These are phyloP conservation scores for Lasioglossum morio DNA, from an alignment of 2,888 invertebrate genomes.

Conservation along the genomic window DNA sequence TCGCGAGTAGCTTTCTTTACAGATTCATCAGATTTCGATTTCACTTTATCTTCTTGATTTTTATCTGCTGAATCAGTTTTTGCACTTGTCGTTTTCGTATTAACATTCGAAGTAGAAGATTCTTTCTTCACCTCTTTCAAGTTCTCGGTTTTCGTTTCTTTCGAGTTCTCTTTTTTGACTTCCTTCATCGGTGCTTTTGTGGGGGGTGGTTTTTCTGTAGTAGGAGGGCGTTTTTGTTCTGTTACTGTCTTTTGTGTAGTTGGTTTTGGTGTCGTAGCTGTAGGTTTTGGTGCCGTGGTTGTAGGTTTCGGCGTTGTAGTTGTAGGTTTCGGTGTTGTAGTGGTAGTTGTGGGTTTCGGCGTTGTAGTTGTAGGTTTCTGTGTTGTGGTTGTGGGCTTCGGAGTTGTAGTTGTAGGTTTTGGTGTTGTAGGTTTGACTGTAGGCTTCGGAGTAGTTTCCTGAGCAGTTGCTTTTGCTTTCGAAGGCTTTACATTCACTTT, in stretches of 20 bases:
- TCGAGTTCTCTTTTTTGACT: slow-evolving; percentile 27
- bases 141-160: slow-evolving; percentile 35
- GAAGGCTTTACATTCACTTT: slow-evolving; percentile 62
- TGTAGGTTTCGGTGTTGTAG: slow-evolving; percentile 52
- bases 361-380: slow-evolving; percentile 60
- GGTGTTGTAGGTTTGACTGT: slow-evolving; percentile 45
- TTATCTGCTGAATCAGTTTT: slow-evolving; percentile 65
- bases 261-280: slow-evolving; percentile 2
- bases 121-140: slow-evolving; percentile 50
- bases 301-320: slow-evolving; percentile 45
- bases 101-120: slow-evolving; percentile 48
- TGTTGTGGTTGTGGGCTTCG: slow-evolving; percentile 52
- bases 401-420: slow-evolving; percentile 55
- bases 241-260: neutral
- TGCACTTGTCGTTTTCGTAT: slow-evolving; percentile 26
- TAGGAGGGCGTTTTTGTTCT: slow-evolving; percentile 1
- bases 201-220: slow-evolving; percentile 11
- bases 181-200: slow-evolving; percentile 15
- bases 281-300: slow-evolving; percentile 68
- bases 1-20: slow-evolving; percentile 21
- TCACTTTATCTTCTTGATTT: slow-evolving; percentile 32
- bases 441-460: slow-evolving; percentile 40
- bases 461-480: slow-evolving; percentile 30
- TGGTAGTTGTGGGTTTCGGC: slow-evolving; percentile 54
- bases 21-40: slow-evolving; percentile 36